phyloP scores from a whole-genome alignment of 2,888 invertebrate species.

The Sericinus montela region DNA sequence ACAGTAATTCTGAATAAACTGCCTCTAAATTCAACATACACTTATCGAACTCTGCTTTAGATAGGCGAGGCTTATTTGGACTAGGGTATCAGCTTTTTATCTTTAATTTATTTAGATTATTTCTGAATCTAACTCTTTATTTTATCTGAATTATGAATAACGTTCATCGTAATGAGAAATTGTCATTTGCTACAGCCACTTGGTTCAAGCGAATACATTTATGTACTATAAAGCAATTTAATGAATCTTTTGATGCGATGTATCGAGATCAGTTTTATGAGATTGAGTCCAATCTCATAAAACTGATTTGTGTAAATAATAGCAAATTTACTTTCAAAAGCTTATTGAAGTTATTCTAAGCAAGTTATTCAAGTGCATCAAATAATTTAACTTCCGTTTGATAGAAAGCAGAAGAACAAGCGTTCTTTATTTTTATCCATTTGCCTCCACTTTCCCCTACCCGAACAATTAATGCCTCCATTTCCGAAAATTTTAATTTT shows the following conservation, averaged over 20 bases:
- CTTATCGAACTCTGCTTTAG: too few relatives aligned
- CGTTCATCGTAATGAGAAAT: too few relatives aligned
- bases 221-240: background rate
- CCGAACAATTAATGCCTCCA: conserved; percentile 68
- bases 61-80: too few relatives aligned
- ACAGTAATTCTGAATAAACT: too few relatives aligned
- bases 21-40: too few relatives aligned
- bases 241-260: conserved; percentile 11
- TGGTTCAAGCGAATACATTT: too few relatives aligned
- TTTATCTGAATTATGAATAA: too few relatives aligned
- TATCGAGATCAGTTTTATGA: conserved; percentile 23
- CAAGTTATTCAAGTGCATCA: conserved; percentile 42
- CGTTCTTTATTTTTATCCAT: conserved; percentile 26
- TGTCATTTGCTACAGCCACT: too few relatives aligned
- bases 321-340: conserved; percentile 33
- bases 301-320: conserved; percentile 38
- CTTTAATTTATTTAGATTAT: too few relatives aligned
- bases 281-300: conserved; percentile 27
- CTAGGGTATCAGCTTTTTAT: too few relatives aligned
- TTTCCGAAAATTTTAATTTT: conserved; percentile 74
- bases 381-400: conserved; percentile 72
- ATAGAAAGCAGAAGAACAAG: conserved; percentile 55
- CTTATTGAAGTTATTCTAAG: conserved; percentile 53
- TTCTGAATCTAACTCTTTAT: too few relatives aligned
- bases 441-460: conserved; percentile 29